Percentiles rank a stretch among this genome's conserved stretches.
Conservation (phyloP, 2,888 invertebrate species). For the Drosophila dives region DNA sequence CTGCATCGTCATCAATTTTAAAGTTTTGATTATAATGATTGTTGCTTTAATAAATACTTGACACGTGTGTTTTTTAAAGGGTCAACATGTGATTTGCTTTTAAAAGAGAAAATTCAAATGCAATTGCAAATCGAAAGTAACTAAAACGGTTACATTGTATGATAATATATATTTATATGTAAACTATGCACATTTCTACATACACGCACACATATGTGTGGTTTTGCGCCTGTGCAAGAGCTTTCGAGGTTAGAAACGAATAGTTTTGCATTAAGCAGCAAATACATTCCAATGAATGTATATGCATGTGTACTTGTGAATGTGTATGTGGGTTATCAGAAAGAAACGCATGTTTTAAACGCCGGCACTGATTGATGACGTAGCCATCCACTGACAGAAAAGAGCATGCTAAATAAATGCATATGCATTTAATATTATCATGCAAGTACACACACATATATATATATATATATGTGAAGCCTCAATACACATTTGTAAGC, state of each 20-base stretch:
- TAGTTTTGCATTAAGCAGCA: conserved; percentile 33
- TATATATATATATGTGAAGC: conserved; percentile 20
- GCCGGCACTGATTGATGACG: conserved; percentile 55
- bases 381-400: conserved; percentile 14
- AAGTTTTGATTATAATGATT: conserved; percentile 24
- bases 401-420: conserved; percentile 15
- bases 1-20: conserved; percentile 55
- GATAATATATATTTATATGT: neutral
- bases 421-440: neutral
- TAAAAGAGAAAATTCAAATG: neutral
- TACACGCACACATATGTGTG: neutral
- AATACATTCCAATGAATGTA: conserved; percentile 11
- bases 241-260: conserved; percentile 73
- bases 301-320: neutral
- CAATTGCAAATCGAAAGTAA: conserved; percentile 31
- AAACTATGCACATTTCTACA: conserved; percentile 2
- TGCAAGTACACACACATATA: neutral
- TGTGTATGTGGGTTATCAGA: conserved; percentile 42
- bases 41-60: neutral
- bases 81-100: conserved; percentile 11
- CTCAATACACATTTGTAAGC: conserved; percentile 20
- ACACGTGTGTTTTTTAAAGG: neutral
- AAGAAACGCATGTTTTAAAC: conserved; percentile 60
- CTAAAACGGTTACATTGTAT: conserved; percentile 6
- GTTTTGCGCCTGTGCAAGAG: conserved; percentile 47